phyloP scores from a whole-genome alignment of 2,113 vertebrate genomes.

The Hippocampus comes region DNA sequence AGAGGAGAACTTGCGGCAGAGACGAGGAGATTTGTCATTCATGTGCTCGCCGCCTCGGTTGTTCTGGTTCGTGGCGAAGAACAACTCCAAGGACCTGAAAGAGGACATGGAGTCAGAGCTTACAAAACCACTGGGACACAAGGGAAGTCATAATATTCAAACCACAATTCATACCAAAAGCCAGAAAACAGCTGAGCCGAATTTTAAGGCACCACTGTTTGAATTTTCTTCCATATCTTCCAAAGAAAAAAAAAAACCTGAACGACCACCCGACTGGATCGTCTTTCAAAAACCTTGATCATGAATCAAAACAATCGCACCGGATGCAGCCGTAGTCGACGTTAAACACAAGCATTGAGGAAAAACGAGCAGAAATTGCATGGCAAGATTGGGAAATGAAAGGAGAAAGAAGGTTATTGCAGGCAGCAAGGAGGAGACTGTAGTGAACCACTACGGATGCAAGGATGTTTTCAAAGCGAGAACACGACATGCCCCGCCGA shows the following conservation, averaged over 20 bases:
- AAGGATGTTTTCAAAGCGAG: conserved; percentile 13
- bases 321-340: background rate
- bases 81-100: conserved; percentile 90
- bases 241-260: background rate
- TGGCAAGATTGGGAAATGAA: background rate
- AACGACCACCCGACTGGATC: no score
- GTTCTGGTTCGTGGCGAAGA: conserved; percentile 91
- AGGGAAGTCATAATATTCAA: background rate
- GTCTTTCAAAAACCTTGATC: background rate
- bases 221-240: background rate
- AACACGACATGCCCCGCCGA: conserved; percentile 22
- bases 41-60: conserved; percentile 77
- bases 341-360: background rate
- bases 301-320: background rate
- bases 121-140: conserved; percentile 28
- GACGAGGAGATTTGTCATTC: conserved; percentile 89
- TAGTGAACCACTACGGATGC: conserved; percentile 11
- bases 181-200: no score
- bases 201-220: no score
- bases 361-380: background rate
- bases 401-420: conserved; percentile 5
- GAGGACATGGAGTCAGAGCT: background rate
- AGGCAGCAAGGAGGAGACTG: conserved; percentile 14
- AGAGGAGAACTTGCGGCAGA: conserved; percentile 94
- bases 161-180: no score